Base-by-base conservation (phyloP, 2,113 vertebrate species). In the Grus americana region DNA sequence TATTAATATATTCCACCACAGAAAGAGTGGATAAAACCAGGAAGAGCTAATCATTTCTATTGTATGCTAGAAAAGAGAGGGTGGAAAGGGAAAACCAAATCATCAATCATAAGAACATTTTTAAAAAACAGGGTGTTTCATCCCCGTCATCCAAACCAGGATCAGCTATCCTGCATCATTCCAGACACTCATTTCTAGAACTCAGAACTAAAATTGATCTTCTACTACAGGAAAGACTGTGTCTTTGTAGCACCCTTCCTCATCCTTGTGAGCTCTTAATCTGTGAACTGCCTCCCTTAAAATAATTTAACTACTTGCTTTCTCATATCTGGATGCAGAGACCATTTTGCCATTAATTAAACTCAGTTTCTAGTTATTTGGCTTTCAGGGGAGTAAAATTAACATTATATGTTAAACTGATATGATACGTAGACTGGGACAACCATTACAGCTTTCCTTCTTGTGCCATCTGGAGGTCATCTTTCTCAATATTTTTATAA, bases 211-310 rank as follows among this genome's bases (percentile, higher is more conserved):
- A 74, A 88, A 50, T 16, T 58, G 65, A n/a, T 30, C 17, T 84
- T 57, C 23, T 52, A 74, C 4, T 14, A 40, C 29, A 10, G 1
- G 1, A 70, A 61, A 74, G 7, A 74, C 9, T 1, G 0, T 24
- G 23, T n/a, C 9, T 68, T 55, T 65, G 9, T 47, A 54, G 6
- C 6, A 82, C 40, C 21, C 32, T 87, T 75, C 46, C 21, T 73
- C 8, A 1, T n/a, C 26, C 27, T 70, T 55, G 12, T 32, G 38
- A 91, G 5, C 14, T 82, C 15, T 18, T 82, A 67, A 2, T 47
- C 38, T 75, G 10, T 54, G 6, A 79, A 36, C 27, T 40, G 23
- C 12, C 5, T 47, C 6, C 15, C 26, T 78, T 85, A 47, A 83
- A 79, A 79, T n/a, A 70, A n/a, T 36, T 84, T 68, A 59, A 49